phyloP scores from a whole-genome alignment of 2,888 invertebrate species.

The Nomada lathburiana region DNA sequence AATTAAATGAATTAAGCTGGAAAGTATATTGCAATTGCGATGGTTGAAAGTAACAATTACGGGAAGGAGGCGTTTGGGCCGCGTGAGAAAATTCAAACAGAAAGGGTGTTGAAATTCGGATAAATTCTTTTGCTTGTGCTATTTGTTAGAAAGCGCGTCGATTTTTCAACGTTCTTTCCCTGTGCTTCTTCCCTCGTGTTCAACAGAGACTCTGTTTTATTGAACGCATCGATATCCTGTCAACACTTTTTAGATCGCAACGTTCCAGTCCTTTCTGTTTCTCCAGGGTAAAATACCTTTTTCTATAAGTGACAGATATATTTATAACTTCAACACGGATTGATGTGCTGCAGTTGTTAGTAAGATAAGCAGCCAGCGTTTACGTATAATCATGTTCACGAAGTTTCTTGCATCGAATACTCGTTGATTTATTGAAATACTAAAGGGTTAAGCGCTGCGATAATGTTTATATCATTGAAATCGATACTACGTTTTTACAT shows the following conservation, averaged over 20 bases:
- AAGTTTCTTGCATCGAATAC: background rate
- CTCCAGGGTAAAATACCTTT: background rate
- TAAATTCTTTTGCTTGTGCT: background rate
- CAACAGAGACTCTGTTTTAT: conserved; percentile 18
- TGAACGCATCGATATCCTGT: conserved; percentile 53
- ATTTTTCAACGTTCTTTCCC: conserved; percentile 8
- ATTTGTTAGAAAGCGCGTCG: background rate
- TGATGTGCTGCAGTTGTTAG: conserved; percentile 11
- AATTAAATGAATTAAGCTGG: too few species aligned
- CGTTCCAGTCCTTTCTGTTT: conserved; percentile 4
- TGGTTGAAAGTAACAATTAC: too few species aligned
- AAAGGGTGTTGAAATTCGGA: background rate
- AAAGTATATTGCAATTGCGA: too few species aligned
- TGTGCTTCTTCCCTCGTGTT: conserved; percentile 28
- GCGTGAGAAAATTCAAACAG: too few species aligned
- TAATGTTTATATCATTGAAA: too few species aligned
- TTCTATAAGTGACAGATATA: background rate
- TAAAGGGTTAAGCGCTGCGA: too few species aligned
- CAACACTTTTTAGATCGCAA: conserved; percentile 10
- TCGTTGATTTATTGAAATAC: background rate
- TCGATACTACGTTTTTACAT: too few species aligned
- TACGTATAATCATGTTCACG: background rate
- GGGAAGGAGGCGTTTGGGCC: too few species aligned
- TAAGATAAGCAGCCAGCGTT: background rate
- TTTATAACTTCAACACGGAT: conserved; percentile 2